Evolutionary conservation across 2,797 vertebrate species (phyloP), one percentile per base, ranked within the genome.

Genomic region (Anisognathus igniventris): DNA sequence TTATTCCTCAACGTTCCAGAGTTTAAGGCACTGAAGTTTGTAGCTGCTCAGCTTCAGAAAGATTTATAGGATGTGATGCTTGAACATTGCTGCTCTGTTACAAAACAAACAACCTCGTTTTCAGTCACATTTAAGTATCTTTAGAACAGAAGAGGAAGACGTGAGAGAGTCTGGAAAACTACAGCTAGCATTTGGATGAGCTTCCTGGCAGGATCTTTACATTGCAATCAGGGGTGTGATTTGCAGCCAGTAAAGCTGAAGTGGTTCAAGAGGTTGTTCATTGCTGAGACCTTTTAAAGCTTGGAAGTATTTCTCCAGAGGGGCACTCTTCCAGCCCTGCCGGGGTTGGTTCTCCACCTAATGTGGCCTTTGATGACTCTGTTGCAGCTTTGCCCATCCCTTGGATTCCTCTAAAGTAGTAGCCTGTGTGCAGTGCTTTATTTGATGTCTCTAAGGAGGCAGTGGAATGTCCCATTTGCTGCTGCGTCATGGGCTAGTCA

Each of bases 191-290:
- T 56, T 90, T 54, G 53, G 48, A 65, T 35, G 35, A 91, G 48
- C 77, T 91, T 76, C 68, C 45, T 88, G 82, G 65, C 76, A 77
- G n/a, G 68, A 71, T 83, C 79, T 51, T 60, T 53, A 21, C 44
- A 8, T 53, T 88, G 57, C 75, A 70, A 1, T 85, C 67, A 73
- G 33, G 53, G 75, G 57, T 6, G 61, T 91, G 78, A 79, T 89
- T 73, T 88, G 79, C 65, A 80, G 60, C 51, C 76, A 54, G 39
- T 22, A 17, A 71, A 93, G 66, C 14, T 65, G 53, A 20, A 39
- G 48, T 42, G 42, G 72, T 68, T 92, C 75, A 76, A 60, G 65
- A 79, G 21, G 61, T 66, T 76, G 51, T 79, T 83, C 83, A 75
- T 33, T 47, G 23, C 50, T 75, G 70, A 67, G 42, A 35, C n/a